Base-by-base conservation (phyloP, 2,797 vertebrate genomes). In the Muraenolepis orangiensis region DNA sequence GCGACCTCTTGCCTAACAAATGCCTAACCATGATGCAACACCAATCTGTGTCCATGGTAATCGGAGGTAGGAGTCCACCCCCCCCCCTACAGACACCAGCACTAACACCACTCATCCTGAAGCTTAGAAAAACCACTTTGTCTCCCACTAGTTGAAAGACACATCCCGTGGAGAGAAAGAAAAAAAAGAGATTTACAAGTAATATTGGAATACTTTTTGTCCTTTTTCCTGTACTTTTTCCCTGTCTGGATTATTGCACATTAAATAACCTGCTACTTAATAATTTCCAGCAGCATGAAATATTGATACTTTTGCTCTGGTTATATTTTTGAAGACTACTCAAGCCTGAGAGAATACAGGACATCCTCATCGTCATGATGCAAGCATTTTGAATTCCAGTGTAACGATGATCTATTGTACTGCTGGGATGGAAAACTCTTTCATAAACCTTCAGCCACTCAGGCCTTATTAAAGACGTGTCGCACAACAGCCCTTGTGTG, bases 371-470 rank as follows among this genome's bases (percentile, higher is more conserved):
- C 73, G 75, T 84, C 82, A 75, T 93, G 91, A 93, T 89, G 91
- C 88, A 93, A 93, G 74, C 80, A 64, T 82, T 82, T 78, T 82
- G 79, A 88, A 84, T 90, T 81, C 73, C 28, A 83, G 86, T 87
- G 91, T 88, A 92, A 93, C 75, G 84, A 82, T 82, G 81, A 70
- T 73, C 76, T 81, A 85, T 91, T 91, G 90, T 89, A 88, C 83
- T 31, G 77, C 84, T 34, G 77, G 79, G 76, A 78, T 81, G 80
- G 75, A 82, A 87, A 81, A 79, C 61, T 14, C 75, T 83, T 82
- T 89, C 83, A 88, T 88, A 72, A 86, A 87, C 86, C 82, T 88
- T 90, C 86, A 88, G 86, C 81, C n/a, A 71, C 77, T 81, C 76
- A 74, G 1, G 75, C 85, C 87, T 89, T 84, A 87, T 90, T 90